A percentile compares a stretch with the other conserved stretches of the same genome.
These are phyloP conservation scores for Eretmochelys imbricata DNA, from an alignment of 2,113 vertebrate species.

Conservation along the genomic window DNA sequence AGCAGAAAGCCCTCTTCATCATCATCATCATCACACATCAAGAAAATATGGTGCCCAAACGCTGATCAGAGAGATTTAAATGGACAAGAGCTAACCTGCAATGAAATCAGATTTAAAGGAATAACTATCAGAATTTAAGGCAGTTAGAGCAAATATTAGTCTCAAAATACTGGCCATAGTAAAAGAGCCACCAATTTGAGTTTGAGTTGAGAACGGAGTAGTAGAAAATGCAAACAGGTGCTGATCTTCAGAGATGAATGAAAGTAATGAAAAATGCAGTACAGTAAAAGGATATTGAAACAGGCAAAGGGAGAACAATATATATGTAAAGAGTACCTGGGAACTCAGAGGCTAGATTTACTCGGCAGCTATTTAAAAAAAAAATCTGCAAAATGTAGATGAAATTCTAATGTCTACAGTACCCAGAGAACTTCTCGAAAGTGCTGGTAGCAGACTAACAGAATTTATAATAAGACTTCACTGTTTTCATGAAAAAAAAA, in stretches of 20 bases:
- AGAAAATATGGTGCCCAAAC: not conserved
- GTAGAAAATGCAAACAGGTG: not conserved
- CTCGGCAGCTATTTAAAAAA: not conserved
- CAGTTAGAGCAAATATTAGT: not conserved
- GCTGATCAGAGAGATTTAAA: not conserved
- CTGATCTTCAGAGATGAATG: not conserved
- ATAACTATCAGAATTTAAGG: not conserved
- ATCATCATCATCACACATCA: not conserved
- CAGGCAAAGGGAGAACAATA: not conserved
- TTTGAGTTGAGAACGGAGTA: not conserved
- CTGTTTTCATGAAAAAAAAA: constrained; percentile 20
- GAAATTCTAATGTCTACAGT: not conserved
- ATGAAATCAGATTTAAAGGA: not conserved
- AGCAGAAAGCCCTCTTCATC: not conserved
- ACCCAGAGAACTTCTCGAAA: not conserved
- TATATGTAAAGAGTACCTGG: not conserved
- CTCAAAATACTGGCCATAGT: not conserved
- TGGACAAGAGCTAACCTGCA: not conserved
- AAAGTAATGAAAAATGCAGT: not conserved
- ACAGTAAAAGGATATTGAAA: not conserved
- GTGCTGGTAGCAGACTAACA: not conserved
- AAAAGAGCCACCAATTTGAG: not conserved
- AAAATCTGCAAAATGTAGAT: not conserved
- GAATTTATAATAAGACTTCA: not conserved
- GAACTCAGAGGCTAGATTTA: not conserved